Evolutionary conservation across 2,888 invertebrate species (phyloP).

Genomic region (Lasioglossum lativentre): DNA sequence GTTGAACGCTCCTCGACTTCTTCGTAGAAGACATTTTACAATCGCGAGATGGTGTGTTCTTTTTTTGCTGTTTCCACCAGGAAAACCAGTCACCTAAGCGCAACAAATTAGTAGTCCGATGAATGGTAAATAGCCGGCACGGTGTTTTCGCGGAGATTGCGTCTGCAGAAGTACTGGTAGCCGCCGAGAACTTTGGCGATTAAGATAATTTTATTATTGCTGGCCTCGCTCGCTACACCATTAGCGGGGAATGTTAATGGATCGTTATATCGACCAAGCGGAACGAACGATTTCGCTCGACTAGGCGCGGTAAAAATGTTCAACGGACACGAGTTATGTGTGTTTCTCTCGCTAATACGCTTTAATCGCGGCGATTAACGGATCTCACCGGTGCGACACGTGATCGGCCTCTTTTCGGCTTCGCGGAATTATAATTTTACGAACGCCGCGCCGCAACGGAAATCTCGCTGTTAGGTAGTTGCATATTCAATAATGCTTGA

Average conservation of each 20-base stretch:
- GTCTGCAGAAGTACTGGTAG: conserved; percentile 55
- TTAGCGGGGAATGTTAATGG: conserved; percentile 70
- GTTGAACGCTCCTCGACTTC: not conserved
- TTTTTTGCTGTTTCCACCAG: conserved; percentile 1
- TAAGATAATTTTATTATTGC: conserved; percentile 72
- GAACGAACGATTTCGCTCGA: conserved; percentile 66
- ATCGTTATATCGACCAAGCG: conserved; percentile 62
- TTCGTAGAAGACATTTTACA: conserved; percentile 5
- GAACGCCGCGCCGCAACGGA: not conserved
- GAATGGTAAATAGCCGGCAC: conserved; percentile 37
- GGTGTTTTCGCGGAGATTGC: conserved; percentile 47
- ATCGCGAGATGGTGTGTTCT: not conserved
- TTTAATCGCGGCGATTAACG: conserved; percentile 58
- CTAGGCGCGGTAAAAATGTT: conserved; percentile 62
- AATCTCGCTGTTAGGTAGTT: not conserved
- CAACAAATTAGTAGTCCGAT: conserved; percentile 53
- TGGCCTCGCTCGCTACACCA: conserved; percentile 53
- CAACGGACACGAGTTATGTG: conserved; percentile 62
- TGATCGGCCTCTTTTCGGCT: conserved; percentile 25
- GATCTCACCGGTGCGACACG: conserved; percentile 34
- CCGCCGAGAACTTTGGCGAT: conserved; percentile 61
- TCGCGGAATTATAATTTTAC: conserved; percentile 31
- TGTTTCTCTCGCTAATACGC: conserved; percentile 57
- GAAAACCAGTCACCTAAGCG: conserved; percentile 54
- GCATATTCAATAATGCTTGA: not conserved